Evolutionary conservation across 2,888 invertebrate genomes (phyloP), one percentile per base, ranked within the genome.

Genomic region (Xestia xanthographa): DNA sequence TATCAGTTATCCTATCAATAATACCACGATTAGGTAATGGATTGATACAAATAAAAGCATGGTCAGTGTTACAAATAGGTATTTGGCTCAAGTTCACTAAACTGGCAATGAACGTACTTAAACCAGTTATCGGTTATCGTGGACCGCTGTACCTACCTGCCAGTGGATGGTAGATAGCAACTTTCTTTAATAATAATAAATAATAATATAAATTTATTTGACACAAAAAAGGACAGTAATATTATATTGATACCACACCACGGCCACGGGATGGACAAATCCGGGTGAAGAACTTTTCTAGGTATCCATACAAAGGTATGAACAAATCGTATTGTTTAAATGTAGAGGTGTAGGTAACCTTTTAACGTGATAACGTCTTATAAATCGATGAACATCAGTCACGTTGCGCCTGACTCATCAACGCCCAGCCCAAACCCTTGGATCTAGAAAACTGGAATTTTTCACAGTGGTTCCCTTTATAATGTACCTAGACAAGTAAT

Each of bases 41-140:
- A 62, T 62, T 38, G 11, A 20, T 48, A 48, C 48, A n/a, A 53
- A 50, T 50, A 3, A 53, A 50, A n/a, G 14, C 38, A 63, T n/a
- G 63, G 38, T 53, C 29, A 67, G 41, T 22, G 60, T 56, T 41
- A 41, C 68, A 58, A 26, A 14, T 34, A 34, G 34, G 34, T 29
- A 60, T 41, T 69, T 26, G 26, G 41, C 60, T 69, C 68, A 69
- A 69, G 22, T 62, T 68, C 11, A 70, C 29, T 29, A n/a, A 62
- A 43, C 69, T 26, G 4, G 38, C n/a, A 38, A 22, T 66, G 43
- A n/a, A 6, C 38, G 14, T 34, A 45, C 22, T 22, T 34, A 29
- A 70, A 43, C 43, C 45, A n/a, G 63, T 62, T 34, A 71, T 22
- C 0, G 38, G 22, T 29, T 17, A 38, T 26, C 56, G n/a, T 62